Base-by-base conservation (phyloP, 2,797 vertebrate species). In the Tachyglossus aculeatus region DNA sequence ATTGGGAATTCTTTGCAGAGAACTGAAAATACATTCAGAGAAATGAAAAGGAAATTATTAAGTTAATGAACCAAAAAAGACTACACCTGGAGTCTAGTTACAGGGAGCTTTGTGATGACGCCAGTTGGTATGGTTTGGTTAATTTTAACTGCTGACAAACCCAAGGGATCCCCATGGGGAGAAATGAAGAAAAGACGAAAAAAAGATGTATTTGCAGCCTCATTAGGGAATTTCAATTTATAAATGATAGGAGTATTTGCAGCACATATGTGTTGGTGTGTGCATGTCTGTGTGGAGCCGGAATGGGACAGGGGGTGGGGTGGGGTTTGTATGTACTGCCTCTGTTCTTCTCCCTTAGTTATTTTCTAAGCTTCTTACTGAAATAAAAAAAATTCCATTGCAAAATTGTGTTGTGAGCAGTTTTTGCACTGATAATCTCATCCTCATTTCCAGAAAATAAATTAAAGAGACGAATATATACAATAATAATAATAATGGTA, bases 401-500 rank as follows among this genome's bases (percentile, higher is more conserved):
- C n/a, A 77, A 67, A 50, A 40, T 27, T 37, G n/a, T 71, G 36
- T n/a, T 51, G 15, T 24, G 41, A 27, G 56, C 54, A 66, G 38
- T 41, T 18, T 39, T 67, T 39, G 55, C 39, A 78, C 15, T 59
- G 58, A 65, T 39, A 31, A 15, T 40, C 25, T 67, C n/a, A n/a
- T n/a, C n/a, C n/a, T n/a, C n/a, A n/a, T n/a, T 47, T 43, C 50
- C 65, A 68, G 74, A 77, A 81, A 75, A 45, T 59, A 66, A 77
- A 70, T 59, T 73, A 77, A 75, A 67, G 36, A 79, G 21, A 39
- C 55, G 37, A n/a, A n/a, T n/a, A n/a, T n/a, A n/a, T n/a, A n/a
- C n/a, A n/a, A n/a, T n/a, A n/a, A n/a, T n/a, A n/a, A n/a, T n/a
- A n/a, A n/a, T n/a, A n/a, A n/a, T n/a, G n/a, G n/a, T n/a, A n/a